Conservation (phyloP, 2,888 invertebrate genomes). For the Standfussiana lucernea region DNA sequence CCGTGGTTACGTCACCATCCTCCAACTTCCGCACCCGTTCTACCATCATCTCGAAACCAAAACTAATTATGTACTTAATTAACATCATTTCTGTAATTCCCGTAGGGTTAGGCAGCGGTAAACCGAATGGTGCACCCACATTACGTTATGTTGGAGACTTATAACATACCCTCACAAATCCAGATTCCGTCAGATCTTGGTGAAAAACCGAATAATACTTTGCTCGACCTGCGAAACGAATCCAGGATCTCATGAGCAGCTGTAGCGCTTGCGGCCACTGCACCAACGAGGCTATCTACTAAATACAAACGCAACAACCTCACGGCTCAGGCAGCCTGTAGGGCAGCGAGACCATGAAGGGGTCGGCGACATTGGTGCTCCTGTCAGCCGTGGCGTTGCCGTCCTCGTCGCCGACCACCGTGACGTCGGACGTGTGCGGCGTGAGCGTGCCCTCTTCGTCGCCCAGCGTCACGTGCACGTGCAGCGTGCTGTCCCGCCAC, state of each 20-base stretch:
- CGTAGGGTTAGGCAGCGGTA: neutral
- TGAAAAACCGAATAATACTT: neutral
- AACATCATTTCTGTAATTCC: neutral
- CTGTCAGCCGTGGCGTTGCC: constrained; percentile 70
- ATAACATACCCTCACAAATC: neutral
- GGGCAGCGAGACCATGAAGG: constrained; percentile 82
- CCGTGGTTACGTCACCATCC: neutral
- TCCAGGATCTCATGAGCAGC: neutral
- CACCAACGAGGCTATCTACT: neutral
- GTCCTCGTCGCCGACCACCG: constrained; percentile 69
- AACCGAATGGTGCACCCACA: neutral
- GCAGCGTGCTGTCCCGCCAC: constrained; percentile 87
- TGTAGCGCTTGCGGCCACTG: neutral
- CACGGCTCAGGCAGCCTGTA: constrained; percentile 73
- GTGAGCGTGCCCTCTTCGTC: constrained; percentile 70
- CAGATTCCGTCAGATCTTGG: neutral
- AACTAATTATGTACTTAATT: neutral
- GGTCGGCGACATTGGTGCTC: constrained; percentile 82
- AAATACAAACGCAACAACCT: constrained; percentile 30
- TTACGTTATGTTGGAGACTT: neutral
- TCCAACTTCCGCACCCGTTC: neutral
- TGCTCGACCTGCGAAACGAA: neutral
- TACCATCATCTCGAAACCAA: neutral
- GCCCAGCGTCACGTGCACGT: constrained; percentile 84
- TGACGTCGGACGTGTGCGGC: constrained; percentile 70